Evolutionary conservation across 2,888 invertebrate species (phyloP).

Genomic region (Leptinotarsa juncta): DNA sequence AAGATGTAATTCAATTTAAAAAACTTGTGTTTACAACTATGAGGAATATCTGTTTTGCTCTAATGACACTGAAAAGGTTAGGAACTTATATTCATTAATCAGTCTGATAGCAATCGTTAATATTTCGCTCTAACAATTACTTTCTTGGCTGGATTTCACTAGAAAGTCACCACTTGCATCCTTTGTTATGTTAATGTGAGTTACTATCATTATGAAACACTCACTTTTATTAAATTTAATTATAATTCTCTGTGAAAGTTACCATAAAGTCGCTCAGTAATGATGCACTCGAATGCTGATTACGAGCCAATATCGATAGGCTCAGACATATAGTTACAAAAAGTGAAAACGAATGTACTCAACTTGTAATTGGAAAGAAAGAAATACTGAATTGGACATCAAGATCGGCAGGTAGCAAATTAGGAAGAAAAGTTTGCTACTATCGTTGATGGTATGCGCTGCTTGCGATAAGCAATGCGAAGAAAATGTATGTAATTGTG

Average conservation of each 20-base stretch:
- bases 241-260: conserved; percentile 12
- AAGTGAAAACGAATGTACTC: conserved; percentile 5
- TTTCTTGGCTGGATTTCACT: background rate
- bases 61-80: no score
- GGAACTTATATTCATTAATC: no score
- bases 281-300: background rate
- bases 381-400: no score
- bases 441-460: no score
- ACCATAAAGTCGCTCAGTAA: background rate
- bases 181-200: conserved; percentile 10
- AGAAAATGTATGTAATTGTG: no score
- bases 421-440: no score
- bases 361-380: background rate
- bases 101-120: no score
- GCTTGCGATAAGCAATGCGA: no score
- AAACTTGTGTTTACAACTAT: no score
- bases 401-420: no score
- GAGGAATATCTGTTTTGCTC: no score
- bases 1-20: no score
- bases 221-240: background rate
- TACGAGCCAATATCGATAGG: background rate
- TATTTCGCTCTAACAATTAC: background rate
- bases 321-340: background rate
- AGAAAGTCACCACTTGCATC: background rate
- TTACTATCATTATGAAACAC: background rate